Evolutionary conservation across 2,888 invertebrate species (phyloP), one percentile per base, ranked within the genome.

Genomic region (Masnerella sp.): DNA sequence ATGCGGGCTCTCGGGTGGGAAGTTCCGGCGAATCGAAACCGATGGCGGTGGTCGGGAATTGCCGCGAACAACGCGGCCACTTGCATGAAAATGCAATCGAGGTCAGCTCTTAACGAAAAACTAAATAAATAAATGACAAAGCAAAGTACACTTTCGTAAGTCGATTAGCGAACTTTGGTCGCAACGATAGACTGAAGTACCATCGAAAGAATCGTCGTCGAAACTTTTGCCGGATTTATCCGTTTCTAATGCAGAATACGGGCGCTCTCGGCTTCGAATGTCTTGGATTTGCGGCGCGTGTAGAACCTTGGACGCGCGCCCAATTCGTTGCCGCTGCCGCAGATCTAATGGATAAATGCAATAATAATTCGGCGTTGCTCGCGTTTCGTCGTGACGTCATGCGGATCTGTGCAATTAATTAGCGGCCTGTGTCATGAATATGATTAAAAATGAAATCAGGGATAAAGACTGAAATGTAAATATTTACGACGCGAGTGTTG

Each of bases 81-180:
- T 64, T 45, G 68, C 36, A 69, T 74, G 51, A 59, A 74, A 69
- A 69, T 52, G 49, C 74, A 52, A 59, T 74, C 52, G 43, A 52
- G 68, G 69, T 49, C 74, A 74, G 52, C 20, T 42, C 52, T 38
- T 64, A 25, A 61, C 65, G 59, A 74, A 70, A 74, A 74, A 38
- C 40, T 70, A 56, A 74, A 70, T 74, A 67, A 74, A 70, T 70
- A 61, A 74, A 74, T 56, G 62, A 61, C 74, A 70, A 67, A 70
- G 74, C 61, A 61, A 67, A 74, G 74, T 71, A 67, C 58, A 75
- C 70, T 65, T 62, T 62, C 40, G 67, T 75, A 67, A 75, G 74
- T 70, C 74, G 74, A 71, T 75, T 75, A 75, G 62, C 56, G 42
- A 75, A 75, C 32, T 75, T 75, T 70, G 36, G 14, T 49, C 40